Evolutionary conservation across 2,113 vertebrate genomes (phyloP).

Genomic region (Calidris pygmaea): DNA sequence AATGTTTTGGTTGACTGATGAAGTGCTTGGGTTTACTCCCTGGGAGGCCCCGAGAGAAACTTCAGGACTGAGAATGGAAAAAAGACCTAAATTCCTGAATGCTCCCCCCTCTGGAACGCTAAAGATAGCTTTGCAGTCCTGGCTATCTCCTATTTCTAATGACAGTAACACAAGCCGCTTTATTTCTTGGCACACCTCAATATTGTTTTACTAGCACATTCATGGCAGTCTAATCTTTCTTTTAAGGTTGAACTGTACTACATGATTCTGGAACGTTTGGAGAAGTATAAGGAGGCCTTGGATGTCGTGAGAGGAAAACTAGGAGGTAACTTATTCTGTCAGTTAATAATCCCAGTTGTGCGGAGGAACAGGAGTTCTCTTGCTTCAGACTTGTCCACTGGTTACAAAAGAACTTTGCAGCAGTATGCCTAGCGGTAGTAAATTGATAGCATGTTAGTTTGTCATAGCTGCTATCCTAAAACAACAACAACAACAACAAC

Average conservation of each 20-base stretch:
- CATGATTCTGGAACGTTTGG: slow-evolving; percentile 96
- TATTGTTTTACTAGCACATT: not conserved
- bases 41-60: not conserved
- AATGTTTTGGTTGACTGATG: not conserved
- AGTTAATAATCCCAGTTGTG: not conserved
- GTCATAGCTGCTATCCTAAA: not conserved
- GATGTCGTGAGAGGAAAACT: slow-evolving; percentile 93
- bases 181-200: not conserved
- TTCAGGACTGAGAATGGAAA: not conserved
- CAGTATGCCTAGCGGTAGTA: not conserved
- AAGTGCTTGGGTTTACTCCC: not conserved
- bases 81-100: slow-evolving; percentile 26
- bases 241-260: slow-evolving; percentile 93
- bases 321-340: slow-evolving; percentile 81
- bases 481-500: not conserved
- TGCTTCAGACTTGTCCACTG: not conserved
- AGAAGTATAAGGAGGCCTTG: slow-evolving; percentile 93
- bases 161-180: not conserved
- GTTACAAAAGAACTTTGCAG: not conserved
- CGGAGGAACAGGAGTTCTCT: not conserved
- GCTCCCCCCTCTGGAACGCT: not conserved
- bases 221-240: not conserved
- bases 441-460: not conserved
- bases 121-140: slow-evolving; percentile 9
- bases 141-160: not conserved